Base-by-base conservation (phyloP, 2,797 vertebrate species). In the Oophaga sylvatica region DNA sequence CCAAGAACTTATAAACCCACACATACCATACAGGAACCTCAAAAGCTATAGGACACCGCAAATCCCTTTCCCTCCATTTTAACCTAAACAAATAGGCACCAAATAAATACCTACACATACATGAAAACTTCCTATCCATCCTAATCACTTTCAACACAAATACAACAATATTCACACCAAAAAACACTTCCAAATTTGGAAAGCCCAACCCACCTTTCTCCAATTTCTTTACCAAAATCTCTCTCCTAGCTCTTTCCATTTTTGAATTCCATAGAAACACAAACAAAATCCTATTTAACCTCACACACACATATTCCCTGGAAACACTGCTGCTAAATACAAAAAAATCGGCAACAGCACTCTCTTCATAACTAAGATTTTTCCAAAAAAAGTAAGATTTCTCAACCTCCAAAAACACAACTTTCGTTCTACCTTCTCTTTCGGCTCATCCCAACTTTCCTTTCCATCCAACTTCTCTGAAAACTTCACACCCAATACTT, bases 261-360 rank as follows among this genome's bases (percentile, higher is more conserved):
- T 7, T 73, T 13, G 9, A 60, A 0, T 29, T 11, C 57, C 78
- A 80, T 0, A 80, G 31, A 35, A 80, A 80, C 11, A 26, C 9
- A 62, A 60, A 80, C 57, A 17, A 11, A 3, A 17, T 19, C n/a
- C n/a, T 77, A 26, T 15, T 56, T 2, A 77, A n/a, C 13, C 12
- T 77, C n/a, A n/a, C 22, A 56, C 3, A 0, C 6, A 20, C 15
- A 17, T 0, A 7, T 2, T 0, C 2, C 5, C 17, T 0, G 17
- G 41, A 20, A 17, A 76, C 0, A 48, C 41, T 5, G 15, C 17
- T 0, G 35, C 35, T 0, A 77, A 1, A 26, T n/a, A 77, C 0
- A 77, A 13, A 0, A 77, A 2, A 9, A 77, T 77, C 0, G 75
- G 48, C 13, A 77, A 26, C 22, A 77, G 13, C 1, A 77, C 45